Conservation (phyloP, 2,888 invertebrate genomes). For the Phortica okadai region DNA sequence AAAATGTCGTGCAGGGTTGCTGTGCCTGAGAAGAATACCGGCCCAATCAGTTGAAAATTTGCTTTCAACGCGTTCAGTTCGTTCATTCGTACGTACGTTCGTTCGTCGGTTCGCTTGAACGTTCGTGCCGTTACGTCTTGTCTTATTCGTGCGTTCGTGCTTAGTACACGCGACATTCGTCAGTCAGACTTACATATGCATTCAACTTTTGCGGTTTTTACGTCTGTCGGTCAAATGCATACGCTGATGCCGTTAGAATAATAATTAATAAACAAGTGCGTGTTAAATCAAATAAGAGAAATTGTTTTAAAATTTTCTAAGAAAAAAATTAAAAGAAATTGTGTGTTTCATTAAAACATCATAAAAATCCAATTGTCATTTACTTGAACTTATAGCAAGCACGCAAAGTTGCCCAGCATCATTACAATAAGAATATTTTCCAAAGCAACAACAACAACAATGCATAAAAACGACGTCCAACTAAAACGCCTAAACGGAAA, state of each 20-base stretch:
- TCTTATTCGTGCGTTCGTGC: neutral
- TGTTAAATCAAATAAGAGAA: neutral
- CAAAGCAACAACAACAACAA: neutral
- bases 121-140: neutral
- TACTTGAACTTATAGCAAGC: too few relatives aligned
- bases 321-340: neutral
- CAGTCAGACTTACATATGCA: neutral
- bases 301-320: neutral
- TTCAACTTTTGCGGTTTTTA: too few relatives aligned
- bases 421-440: neutral
- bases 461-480: neutral
- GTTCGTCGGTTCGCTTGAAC: neutral
- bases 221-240: neutral
- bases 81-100: neutral
- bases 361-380: too few relatives aligned
- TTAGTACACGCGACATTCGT: neutral
- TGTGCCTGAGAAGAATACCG: neutral
- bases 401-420: neutral
- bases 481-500: neutral
- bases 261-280: neutral
- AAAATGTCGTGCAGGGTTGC: slow-evolving; percentile 50
- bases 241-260: neutral
- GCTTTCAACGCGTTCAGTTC: slow-evolving; percentile 11
- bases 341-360: neutral
- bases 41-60: neutral